Conservation (phyloP, 2,797 vertebrate species). For the Malurus splendens region DNA sequence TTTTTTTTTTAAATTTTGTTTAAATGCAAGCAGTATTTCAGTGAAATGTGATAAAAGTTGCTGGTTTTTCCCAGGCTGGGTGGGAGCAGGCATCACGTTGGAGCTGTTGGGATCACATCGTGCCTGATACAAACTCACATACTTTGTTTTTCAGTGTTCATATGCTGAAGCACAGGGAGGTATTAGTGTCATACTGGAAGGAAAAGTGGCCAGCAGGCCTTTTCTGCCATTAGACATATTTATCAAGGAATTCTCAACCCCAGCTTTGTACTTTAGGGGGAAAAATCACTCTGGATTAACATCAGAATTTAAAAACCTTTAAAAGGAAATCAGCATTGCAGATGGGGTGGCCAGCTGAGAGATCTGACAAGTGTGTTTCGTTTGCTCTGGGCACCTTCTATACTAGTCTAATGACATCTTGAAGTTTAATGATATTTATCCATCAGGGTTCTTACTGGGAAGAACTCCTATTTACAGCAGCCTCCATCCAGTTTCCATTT, state of each 20-base stretch:
- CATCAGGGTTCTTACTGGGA: neutral
- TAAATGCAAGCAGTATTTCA: neutral
- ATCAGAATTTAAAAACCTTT: conserved; percentile 5
- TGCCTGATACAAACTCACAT: neutral
- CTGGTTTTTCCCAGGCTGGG: neutral
- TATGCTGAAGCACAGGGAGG: neutral
- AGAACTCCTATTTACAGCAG: neutral
- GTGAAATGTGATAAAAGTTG: neutral
- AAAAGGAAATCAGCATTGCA: neutral
- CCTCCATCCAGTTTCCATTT: neutral
- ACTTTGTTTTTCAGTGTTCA: neutral
- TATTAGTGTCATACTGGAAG: neutral
- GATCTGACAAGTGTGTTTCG: neutral
- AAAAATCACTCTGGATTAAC: neutral
- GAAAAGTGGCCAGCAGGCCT: fast-evolving
- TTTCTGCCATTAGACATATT: neutral
- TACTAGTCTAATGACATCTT: neutral
- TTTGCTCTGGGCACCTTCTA: neutral
- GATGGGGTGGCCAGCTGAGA: neutral
- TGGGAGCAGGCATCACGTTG: neutral
- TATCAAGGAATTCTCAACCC: neutral
- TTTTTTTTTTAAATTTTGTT: neutral
- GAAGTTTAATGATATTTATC: neutral
- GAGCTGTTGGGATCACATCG: neutral
- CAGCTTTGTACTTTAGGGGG: neutral